A percentile compares a stretch with the other conserved stretches of the same genome.
These are phyloP conservation scores for Odontomachus brunneus DNA, from an alignment of 1,140 invertebrate species.

Conservation along the genomic window DNA sequence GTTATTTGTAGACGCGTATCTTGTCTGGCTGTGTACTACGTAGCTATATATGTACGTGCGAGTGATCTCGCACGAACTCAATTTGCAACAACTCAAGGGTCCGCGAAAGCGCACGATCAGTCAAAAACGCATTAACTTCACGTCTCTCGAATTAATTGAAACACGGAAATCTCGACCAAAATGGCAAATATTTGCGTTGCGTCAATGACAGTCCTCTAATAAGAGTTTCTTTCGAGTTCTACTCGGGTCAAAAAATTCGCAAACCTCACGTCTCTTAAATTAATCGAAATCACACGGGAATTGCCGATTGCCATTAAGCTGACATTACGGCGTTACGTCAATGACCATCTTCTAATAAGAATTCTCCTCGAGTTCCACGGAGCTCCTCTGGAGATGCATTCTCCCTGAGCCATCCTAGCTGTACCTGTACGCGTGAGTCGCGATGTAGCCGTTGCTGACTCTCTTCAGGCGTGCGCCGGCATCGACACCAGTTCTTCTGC, in stretches of 20 bases:
- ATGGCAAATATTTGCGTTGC: no score
- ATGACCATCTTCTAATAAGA: not conserved
- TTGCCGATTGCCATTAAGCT: no score
- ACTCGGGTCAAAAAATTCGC: conserved; percentile 12
- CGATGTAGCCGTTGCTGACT: conserved; percentile 48
- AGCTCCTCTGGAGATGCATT: no score
- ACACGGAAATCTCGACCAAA: no score
- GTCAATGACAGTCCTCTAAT: not conserved
- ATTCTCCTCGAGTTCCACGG: no score
- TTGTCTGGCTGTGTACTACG: not conserved
- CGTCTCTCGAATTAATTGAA: not conserved
- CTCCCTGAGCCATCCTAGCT: not conserved
- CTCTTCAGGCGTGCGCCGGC: conserved; percentile 30
- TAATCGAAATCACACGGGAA: not conserved
- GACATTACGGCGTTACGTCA: no score
- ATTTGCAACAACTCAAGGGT: conserved; percentile 5
- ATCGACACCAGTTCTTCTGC: not conserved
- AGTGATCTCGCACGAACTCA: not conserved
- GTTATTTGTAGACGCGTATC: conserved; percentile 15
- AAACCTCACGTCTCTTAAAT: not conserved
- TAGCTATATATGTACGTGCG: not conserved
- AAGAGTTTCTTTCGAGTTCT: no score
- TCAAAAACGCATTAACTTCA: not conserved
- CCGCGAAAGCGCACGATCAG: not conserved
- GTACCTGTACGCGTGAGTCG: conserved; percentile 19